Evolutionary conservation across 2,113 vertebrate genomes (phyloP), one percentile per base, ranked within the genome.

Genomic region (Orcinus orca): DNA sequence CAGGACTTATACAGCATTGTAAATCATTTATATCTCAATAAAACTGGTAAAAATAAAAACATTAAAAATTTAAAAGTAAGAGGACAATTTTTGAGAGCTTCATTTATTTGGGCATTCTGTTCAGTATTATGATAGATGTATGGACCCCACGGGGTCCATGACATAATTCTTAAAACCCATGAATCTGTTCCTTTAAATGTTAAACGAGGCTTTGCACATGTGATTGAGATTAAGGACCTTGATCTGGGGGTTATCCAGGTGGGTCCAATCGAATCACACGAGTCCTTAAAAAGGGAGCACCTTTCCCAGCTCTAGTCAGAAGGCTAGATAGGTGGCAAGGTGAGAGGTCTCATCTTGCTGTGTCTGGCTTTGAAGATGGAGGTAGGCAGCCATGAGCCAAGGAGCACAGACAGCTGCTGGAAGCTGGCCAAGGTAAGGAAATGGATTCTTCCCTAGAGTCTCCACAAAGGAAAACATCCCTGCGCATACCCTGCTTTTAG

Each of bases 51-150:
- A 90, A 71, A 13, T 1, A 9, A 65, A 77, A 90, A 63, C 0
- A 14, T 58, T 83, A 33, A 77, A 12, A 55, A 31, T 65, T 85
- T 41, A 58, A 80, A 97, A 68, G 38, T 31, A 86, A 94, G 6
- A 18, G 12, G 8, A 44, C 1, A 13, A 23, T 38, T 77, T 90
- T 88, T 29, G 21, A 65, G 31, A 63, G 23, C 8, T 79, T 93
- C 44, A 29, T 60, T 3, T 60, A 67, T 65, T 38, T 70, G 33
- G 41, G 25, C 2, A 12, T 38, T 62, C 31, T 53, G 0, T 44
- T 88, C 8, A 71, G 10, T 31, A 29, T 85, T 81, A 21, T 23
- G 7, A 25, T 73, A 6, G 50, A 4, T 6, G n/a, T 1, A 38
- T 14, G 60, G n/a, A 68, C 1, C 5, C 17, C 14, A 68, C 9